These are phyloP conservation scores for Mellivora capensis DNA, from an alignment of 2,113 vertebrate species.

Conservation along the genomic window DNA sequence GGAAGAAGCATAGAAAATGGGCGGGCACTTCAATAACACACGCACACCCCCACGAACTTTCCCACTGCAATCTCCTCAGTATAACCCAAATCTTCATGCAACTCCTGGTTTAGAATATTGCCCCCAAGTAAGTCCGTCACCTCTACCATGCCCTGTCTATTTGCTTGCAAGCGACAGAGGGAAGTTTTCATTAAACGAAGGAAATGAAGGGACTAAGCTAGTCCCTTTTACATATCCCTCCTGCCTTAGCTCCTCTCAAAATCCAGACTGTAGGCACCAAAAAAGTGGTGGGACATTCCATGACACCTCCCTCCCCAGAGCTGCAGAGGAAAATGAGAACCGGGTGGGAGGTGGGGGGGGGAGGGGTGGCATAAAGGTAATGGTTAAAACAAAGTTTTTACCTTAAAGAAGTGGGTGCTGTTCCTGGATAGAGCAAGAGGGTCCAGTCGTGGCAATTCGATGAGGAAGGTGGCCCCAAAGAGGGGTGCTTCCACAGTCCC, in stretches of 20 bases:
- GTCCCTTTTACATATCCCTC: neutral
- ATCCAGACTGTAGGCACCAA: neutral
- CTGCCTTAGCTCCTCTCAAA: neutral
- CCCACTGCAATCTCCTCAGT: neutral
- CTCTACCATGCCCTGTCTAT: neutral
- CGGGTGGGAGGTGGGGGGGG: too few relatives aligned
- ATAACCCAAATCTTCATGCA: neutral
- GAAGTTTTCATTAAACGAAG: neutral
- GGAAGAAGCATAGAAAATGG: neutral
- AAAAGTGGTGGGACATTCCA: neutral
- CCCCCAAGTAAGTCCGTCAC: neutral
- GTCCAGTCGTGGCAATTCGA: neutral
- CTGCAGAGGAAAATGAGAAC: neutral
- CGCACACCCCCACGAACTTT: neutral
- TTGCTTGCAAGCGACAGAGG: neutral
- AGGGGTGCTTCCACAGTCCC: neutral
- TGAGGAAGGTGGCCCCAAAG: neutral
- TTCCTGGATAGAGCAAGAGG: neutral
- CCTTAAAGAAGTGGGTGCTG: slow-evolving; percentile 46
- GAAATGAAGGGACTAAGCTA: neutral
- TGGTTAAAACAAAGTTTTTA: slow-evolving; percentile 63
- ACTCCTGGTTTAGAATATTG: neutral
- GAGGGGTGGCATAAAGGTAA: neutral
- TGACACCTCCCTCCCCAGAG: neutral
- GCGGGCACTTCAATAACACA: neutral